These are phyloP conservation scores for Choloepus hoffmanni DNA, from an alignment of 2,113 vertebrate genomes.

Conservation along the genomic window DNA sequence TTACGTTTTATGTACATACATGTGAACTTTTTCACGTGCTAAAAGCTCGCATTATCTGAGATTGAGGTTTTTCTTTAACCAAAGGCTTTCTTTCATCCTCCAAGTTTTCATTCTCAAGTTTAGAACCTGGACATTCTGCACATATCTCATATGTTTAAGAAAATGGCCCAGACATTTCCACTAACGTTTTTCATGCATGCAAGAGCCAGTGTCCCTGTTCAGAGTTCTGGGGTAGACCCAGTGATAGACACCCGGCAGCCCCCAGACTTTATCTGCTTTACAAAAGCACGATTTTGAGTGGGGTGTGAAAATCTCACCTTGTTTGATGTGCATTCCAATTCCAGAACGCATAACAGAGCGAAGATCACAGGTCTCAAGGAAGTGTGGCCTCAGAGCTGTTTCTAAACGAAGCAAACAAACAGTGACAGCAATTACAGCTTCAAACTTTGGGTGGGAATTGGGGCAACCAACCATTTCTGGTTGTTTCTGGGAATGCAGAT, in stretches of 20 bases:
- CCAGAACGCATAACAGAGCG: not conserved
- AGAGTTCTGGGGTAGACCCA: no score
- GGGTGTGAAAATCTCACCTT: not conserved
- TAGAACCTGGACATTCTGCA: no score
- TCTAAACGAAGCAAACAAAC: not conserved
- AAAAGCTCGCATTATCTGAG: not conserved
- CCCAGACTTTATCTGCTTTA: not conserved
- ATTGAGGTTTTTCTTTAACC: no score
- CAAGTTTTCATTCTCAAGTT: no score
- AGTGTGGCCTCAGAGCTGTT: not conserved
- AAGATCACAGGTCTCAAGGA: not conserved
- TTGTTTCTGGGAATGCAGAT: not conserved
- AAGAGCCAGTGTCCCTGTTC: no score
- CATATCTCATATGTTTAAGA: not conserved
- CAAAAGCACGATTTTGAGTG: not conserved
- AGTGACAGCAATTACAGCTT: not conserved
- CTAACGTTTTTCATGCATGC: rapidly evolving
- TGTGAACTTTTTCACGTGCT: not conserved
- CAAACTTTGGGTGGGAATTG: not conserved
- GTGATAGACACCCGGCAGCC: not conserved
- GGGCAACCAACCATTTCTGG: no score
- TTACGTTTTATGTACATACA: no score
- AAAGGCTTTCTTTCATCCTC: not conserved
- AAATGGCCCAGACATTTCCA: rapidly evolving
- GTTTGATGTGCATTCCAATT: not conserved